Conservation (phyloP, 2,113 vertebrate species). For the Anseranas semipalmata region DNA sequence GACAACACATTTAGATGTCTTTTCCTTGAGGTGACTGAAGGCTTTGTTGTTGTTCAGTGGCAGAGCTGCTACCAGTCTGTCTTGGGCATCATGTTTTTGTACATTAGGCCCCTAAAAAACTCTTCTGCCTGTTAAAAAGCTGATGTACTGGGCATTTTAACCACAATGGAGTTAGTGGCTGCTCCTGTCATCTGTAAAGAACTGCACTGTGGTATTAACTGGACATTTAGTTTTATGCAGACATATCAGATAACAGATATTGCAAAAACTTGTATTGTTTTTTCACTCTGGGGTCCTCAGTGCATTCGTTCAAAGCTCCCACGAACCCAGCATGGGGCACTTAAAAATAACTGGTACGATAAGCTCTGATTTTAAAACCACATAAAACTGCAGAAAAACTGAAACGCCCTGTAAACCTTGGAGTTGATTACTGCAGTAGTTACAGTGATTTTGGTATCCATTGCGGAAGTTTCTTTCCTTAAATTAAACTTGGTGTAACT, state of each 20-base stretch:
- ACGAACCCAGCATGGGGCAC: not conserved
- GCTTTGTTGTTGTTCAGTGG: not conserved
- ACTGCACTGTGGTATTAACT: not conserved
- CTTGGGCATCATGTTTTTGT: not conserved
- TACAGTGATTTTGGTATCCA: not conserved
- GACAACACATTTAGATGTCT: not conserved
- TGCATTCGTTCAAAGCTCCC: not conserved
- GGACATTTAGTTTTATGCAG: not conserved
- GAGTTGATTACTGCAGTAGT: not conserved
- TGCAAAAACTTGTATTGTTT: not conserved
- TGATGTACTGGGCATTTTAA: not conserved
- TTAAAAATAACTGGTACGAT: not conserved
- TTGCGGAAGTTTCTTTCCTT: not conserved
- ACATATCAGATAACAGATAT: not conserved
- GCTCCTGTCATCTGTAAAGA: not conserved
- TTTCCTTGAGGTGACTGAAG: not conserved
- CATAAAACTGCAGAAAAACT: not conserved
- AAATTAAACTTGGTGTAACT: not conserved
- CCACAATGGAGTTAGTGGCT: not conserved
- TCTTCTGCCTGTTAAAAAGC: not conserved
- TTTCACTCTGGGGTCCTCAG: not conserved
- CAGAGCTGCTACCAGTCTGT: not conserved
- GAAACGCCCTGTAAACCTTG: not conserved
- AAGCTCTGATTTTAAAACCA: not conserved
- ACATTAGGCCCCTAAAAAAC: not conserved